Evolutionary conservation across 2,113 vertebrate genomes (phyloP), one percentile per base, ranked within the genome.

Genomic region (Rhineura floridana): DNA sequence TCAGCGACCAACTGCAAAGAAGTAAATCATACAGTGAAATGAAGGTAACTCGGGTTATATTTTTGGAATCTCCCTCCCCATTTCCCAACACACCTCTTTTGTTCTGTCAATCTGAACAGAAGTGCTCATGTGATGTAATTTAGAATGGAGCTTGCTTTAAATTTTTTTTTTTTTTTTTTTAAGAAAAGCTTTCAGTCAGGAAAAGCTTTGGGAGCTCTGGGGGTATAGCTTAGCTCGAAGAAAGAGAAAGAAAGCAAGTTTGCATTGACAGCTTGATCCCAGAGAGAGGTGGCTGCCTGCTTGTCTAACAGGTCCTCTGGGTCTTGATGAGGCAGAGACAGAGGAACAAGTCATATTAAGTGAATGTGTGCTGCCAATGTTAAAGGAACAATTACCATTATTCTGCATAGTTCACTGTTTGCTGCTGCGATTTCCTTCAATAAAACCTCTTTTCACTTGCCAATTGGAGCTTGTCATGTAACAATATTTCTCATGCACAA

Each of bases 201-300:
- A 96, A 95, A 96, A 95, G 96, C 91, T 79, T 93, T 33, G 0
- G 91, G 94, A 95, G 93, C 94, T 95, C 94, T 95, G 95, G 95
- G 96, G 95, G 92, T 87, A 96, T 92, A 94, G 94, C 96, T 97
- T 91, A 95, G 95, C 94, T 95, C 92, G 1, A 63, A 95, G 94
- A 95, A 93, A 95, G 2, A 94, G 93, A 94, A 93, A 96, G 95
- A 94, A 94, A 90, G 93, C 91, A 94, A 95, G 92, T 94, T 95
- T 96, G 93, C 95, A 90, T 88, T 96, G 95, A 97, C 95, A 97
- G 96, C 95, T 96, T 94, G 96, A 96, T 96, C 96, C 95, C 95
- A 91, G 94, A 94, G 96, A 97, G 95, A 96, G 94, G 94, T 89
- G 89, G 94, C 91, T 96, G 94, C 95, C 95, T 96, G 95, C 96